Base-by-base conservation (phyloP, 2,113 vertebrate species). In the Nothoprocta perdicaria region DNA sequence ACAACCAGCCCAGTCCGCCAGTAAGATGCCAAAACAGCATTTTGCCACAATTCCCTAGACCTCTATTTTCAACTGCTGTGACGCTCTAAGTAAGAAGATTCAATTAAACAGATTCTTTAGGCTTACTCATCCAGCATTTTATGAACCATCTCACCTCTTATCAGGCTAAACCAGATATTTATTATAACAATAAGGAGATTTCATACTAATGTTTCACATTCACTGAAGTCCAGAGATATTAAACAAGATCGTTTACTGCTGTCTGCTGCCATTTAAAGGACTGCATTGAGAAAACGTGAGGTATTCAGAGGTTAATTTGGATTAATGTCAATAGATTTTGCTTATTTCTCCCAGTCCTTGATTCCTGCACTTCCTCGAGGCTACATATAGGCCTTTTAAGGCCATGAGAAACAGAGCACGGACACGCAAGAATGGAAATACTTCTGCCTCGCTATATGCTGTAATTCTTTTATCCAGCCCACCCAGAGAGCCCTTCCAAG, bases 61-160 rank as follows among this genome's bases (percentile, higher is more conserved):
- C 57, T 93, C 89, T 65, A 85, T 96, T 96, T 95, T 83, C 4
- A 0, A 95, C 62, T 79, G 27, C 69, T 83, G 68, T 96, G 93
- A 96, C 61, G 33, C 72, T 92, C 89, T 89, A 90, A 93, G 62
- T 94, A 94, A 96, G 91, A 95, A 93, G 89, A 97, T 95, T 97
- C 95, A 96, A 97, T 97, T 97, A 97, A 95, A 83, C 89, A 89
- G 83, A 95, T 96, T 97, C 93, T 96, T 95, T 82, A 90, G 88
- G 84, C 82, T 97, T 95, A 94, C 77, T 96, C 91, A 93, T 90
- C 91, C 95, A 96, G 95, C 83, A 86, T 89, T 96, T 95, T 95
- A 97, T 96, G 95, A 96, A 95, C 94, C 94, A 94, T 96, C 95
- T 96, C 95, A 94, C 88, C 95, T 89, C 96, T 97, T 97, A 97